phyloP scores from a whole-genome alignment of 2,888 invertebrate species.

The Peribatodes rhomboidaria region DNA sequence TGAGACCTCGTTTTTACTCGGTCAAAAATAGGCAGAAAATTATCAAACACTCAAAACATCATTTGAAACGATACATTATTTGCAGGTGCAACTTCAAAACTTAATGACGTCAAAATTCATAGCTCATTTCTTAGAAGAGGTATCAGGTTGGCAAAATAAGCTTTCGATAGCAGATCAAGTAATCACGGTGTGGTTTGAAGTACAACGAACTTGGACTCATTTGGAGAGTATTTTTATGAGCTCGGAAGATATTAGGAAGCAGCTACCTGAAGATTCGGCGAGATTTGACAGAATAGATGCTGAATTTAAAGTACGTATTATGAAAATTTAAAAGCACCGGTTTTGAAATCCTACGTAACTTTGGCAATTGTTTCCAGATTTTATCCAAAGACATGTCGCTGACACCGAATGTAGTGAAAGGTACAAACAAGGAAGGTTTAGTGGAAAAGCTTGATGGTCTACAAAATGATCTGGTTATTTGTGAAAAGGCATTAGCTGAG shows the following conservation, averaged over 20 bases:
- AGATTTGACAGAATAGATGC: conserved; percentile 96
- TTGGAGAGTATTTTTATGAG: conserved; percentile 99
- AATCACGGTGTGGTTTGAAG: conserved; percentile 97
- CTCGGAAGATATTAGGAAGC: conserved; percentile 97
- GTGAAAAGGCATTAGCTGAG: conserved; percentile 98
- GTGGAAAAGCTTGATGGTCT: conserved; percentile 92
- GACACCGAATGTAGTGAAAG: conserved; percentile 95
- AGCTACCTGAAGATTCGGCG: conserved; percentile 96
- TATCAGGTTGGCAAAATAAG: conserved; percentile 97
- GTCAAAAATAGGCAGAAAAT: not conserved
- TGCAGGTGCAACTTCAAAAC: conserved; percentile 96
- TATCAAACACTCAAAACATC: not conserved
- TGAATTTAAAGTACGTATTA: conserved; percentile 91
- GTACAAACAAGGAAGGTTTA: conserved; percentile 95
- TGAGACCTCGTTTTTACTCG: too few relatives aligned
- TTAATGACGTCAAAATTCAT: conserved; percentile 98
- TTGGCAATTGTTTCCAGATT: conserved; percentile 72
- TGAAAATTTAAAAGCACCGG: not conserved
- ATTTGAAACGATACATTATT: conserved; percentile 22
- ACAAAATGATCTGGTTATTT: conserved; percentile 94
- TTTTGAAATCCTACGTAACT: not conserved
- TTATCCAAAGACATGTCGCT: conserved; percentile 92
- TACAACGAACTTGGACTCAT: conserved; percentile 98
- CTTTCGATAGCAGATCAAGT: conserved; percentile 97
- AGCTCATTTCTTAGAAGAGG: conserved; percentile 97